Evolutionary conservation across 2,888 invertebrate species (phyloP).

Genomic region (Platycheirus rosarum): DNA sequence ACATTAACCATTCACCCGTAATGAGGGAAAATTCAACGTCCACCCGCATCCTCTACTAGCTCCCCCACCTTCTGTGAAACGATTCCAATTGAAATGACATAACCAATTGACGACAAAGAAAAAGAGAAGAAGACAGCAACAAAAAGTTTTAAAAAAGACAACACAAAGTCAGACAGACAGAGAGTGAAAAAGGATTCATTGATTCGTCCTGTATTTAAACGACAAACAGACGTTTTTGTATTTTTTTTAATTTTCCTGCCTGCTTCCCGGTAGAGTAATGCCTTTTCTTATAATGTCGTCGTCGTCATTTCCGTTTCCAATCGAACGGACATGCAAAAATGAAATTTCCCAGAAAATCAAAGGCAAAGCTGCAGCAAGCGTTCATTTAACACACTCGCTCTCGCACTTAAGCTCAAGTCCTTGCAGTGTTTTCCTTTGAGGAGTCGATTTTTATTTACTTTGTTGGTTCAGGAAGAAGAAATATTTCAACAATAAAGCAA

Average conservation of each 20-base stretch:
- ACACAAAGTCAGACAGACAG: slow-evolving; percentile 52
- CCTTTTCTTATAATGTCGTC: slow-evolving; percentile 21
- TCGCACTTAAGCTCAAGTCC: neutral
- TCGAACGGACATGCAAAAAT: slow-evolving; percentile 72
- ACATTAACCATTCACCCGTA: slow-evolving; percentile 64
- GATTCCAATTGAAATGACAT: slow-evolving; percentile 72
- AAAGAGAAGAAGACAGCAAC: slow-evolving; percentile 3
- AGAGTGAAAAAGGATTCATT: slow-evolving; percentile 66
- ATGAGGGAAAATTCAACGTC: slow-evolving; percentile 58
- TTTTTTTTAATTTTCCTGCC: neutral
- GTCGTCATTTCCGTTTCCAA: slow-evolving; percentile 70
- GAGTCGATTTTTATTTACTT: neutral
- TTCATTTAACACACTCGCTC: slow-evolving; percentile 10
- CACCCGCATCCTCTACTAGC: neutral
- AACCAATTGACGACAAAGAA: slow-evolving; percentile 71
- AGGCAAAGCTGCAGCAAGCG: slow-evolving; percentile 41
- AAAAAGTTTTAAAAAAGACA: slow-evolving; percentile 28
- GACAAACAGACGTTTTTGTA: slow-evolving; percentile 62
- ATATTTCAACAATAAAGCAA: slow-evolving; percentile 62
- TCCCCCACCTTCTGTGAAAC: slow-evolving; percentile 16
- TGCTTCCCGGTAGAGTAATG: slow-evolving; percentile 25
- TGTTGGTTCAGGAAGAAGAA: neutral
- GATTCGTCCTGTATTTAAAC: slow-evolving; percentile 73
- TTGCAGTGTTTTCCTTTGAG: slow-evolving; percentile 38
- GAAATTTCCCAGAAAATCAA: slow-evolving; percentile 73